Conservation (phyloP, 2,113 vertebrate genomes). For the Scortum barcoo region DNA sequence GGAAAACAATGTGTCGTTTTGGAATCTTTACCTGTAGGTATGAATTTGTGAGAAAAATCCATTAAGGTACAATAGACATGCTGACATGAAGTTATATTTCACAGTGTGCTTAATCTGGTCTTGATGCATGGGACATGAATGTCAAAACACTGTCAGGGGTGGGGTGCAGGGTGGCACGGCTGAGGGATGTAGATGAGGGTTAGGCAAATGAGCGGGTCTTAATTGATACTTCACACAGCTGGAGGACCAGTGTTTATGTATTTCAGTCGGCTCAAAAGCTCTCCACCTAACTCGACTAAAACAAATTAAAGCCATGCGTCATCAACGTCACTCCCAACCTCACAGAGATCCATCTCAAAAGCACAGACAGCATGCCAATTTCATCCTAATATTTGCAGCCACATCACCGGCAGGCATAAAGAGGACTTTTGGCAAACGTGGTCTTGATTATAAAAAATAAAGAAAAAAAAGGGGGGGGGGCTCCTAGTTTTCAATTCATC, state of each 20-base stretch:
- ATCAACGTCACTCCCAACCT: slow-evolving; percentile 29
- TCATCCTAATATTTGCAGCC: slow-evolving; percentile 2
- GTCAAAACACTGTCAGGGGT: slow-evolving; percentile 72
- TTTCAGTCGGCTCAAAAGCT: slow-evolving; percentile 76
- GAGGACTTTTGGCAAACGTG: not conserved
- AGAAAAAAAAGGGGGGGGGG: too few species aligned
- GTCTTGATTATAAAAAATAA: not conserved
- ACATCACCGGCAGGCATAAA: not conserved
- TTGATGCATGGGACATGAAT: slow-evolving; percentile 63
- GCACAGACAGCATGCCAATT: slow-evolving; percentile 2
- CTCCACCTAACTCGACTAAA: slow-evolving; percentile 75
- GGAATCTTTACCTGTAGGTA: not conserved
- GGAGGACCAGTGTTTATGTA: slow-evolving; percentile 78
- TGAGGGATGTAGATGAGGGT: slow-evolving; percentile 75
- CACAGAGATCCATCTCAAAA: slow-evolving; percentile 20
- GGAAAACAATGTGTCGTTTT: not conserved
- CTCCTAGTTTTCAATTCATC: slow-evolving; percentile 8
- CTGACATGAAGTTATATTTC: slow-evolving; percentile 22
- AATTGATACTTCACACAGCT: slow-evolving; percentile 81
- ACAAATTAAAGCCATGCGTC: slow-evolving; percentile 71
- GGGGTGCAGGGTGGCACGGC: slow-evolving; percentile 67
- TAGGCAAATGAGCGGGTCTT: slow-evolving; percentile 82
- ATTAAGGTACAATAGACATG: slow-evolving; percentile 11
- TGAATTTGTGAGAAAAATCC: slow-evolving; percentile 20
- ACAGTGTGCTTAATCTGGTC: slow-evolving; percentile 65